Base-by-base conservation (phyloP, 2,797 vertebrate species). In the Babyrousa celebensis region DNA sequence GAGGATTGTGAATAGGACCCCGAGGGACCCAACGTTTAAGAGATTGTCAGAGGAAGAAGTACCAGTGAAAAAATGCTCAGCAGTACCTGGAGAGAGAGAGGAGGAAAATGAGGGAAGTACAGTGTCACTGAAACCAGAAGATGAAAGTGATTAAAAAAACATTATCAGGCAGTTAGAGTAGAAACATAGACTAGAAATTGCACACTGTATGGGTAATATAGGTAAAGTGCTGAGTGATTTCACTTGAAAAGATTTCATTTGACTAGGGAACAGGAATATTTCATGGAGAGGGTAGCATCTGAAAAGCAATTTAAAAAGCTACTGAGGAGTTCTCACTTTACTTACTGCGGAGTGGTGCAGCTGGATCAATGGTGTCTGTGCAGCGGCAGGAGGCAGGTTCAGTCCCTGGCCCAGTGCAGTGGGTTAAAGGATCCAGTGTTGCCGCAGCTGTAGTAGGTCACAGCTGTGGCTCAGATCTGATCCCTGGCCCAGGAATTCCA, bases 41-140 rank as follows among this genome's bases (percentile, higher is more conserved):
- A 36, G 36, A 36, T 36, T 36, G 36, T 36, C 36, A 36, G 36
- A 36, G 36, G 36, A 67, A 23, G 70, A 94, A 56, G 25, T 83
- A 58, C 48, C 54, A 82, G n/a, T 74, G 16, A 71, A 36, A 36
- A 36, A 36, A 36, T 36, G 36, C 36, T 36, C 36, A 97, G 40
- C 1, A 75, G 56, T 36, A 86, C 6, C 52, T 79, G 12, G 48
- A 82, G 80, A 88, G 27, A 62, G 12, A 3, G 56, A 74, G 48
- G 72, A 78, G 48, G 48, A 67, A 82, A 89, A 82, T 82, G 48
- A 67, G 36, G 36, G 4, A 23, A 89, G n/a, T 65, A 6, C 10
- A 52, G 32, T 80, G 52, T 78, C 70, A 88, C n/a, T 82, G 70
- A 94, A 89, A 72, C 32, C 29, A 62, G n/a, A 58, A 54, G 54